Base-by-base conservation (phyloP, 2,113 vertebrate genomes). In the Apteryx mantelli region DNA sequence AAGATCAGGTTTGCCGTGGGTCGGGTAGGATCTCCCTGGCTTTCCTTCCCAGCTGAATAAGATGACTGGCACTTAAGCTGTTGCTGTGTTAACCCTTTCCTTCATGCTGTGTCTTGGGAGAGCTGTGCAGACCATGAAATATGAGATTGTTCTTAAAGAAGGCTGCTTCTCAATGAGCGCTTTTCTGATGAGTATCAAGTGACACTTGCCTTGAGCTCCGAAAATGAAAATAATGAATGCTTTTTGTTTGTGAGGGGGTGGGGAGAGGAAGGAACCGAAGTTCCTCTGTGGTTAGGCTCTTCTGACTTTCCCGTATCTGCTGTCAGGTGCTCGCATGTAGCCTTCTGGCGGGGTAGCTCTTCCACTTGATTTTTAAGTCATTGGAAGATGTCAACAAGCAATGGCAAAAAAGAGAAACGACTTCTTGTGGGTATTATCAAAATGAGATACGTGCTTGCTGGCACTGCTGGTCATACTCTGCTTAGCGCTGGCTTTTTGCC, bases 391-490 rank as follows among this genome's bases (percentile, higher is more conserved):
- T 63, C 25, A 74, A 69, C 50, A 73, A 63, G 34, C 3, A 61
- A 19, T 3, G 11, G 8, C 30, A 70, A 34, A 56, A 78, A 76
- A 56, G 65, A 64, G 53, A 61, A 91, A 60, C 5, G 36, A 36
- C 15, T 42, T 85, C 56, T 74, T 74, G 30, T 38, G 76, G 88
- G 79, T 77, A 18, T n/a, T 46, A 63, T 36, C 36, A 64, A 38
- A 38, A 24, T 38, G 61, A 25, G 61, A 25, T 63, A 16, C 0
- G 0, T 52, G 18, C 0, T 0, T 73, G 61, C 78, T 61, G 42
- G 60, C 24, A 1, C 40, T 34, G 52, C 46, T 3, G 15, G 52
- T 64, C 52, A 5, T 2, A 3, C 46, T 50, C 64, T 1, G 0
- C 0, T 2, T 53, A 2, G 0, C 14, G 0, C 81, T 93, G 89